phyloP scores from a whole-genome alignment of 1,140 invertebrate species.

The Brachionus calyciflorus region DNA sequence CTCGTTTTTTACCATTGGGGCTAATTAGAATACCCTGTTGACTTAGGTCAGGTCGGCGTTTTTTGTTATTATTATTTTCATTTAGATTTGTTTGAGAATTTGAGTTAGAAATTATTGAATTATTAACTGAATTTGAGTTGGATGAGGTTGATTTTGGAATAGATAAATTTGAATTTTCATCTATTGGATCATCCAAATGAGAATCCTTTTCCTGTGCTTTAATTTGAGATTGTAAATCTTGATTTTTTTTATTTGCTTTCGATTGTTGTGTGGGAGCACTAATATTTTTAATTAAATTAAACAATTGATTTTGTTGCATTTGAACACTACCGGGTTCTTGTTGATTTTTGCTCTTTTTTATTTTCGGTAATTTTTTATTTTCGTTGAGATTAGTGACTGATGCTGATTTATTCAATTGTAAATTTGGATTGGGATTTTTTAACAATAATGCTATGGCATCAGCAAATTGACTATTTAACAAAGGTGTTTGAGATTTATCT shows the following conservation, averaged over 20 bases:
- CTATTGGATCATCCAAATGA: background rate
- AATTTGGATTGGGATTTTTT: background rate
- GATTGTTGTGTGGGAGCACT: background rate
- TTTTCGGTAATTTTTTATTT: background rate
- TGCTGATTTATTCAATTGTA: no score
- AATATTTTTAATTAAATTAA: background rate
- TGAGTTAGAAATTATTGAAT: background rate
- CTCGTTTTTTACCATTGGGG: slow-evolving; percentile 70
- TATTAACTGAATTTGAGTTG: slow-evolving; percentile 1
- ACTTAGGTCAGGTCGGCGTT: slow-evolving; percentile 30
- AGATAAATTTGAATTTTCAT: slow-evolving; percentile 13
- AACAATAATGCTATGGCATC: background rate
- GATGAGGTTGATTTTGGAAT: background rate
- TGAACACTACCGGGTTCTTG: background rate
- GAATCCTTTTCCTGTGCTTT: background rate
- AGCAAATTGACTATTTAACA: slow-evolving; percentile 3
- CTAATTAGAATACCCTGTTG: slow-evolving; percentile 43
- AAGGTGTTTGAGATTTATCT: background rate
- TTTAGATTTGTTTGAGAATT: background rate
- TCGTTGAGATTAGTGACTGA: no score
- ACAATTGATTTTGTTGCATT: background rate
- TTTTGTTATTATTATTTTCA: background rate
- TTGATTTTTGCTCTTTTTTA: background rate
- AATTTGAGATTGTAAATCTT: no score
- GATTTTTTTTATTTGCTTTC: background rate